A percentile compares a stretch with the other conserved stretches of the same genome.
Conservation (phyloP, 2,113 vertebrate genomes). For the Poicephalus meyeri region DNA sequence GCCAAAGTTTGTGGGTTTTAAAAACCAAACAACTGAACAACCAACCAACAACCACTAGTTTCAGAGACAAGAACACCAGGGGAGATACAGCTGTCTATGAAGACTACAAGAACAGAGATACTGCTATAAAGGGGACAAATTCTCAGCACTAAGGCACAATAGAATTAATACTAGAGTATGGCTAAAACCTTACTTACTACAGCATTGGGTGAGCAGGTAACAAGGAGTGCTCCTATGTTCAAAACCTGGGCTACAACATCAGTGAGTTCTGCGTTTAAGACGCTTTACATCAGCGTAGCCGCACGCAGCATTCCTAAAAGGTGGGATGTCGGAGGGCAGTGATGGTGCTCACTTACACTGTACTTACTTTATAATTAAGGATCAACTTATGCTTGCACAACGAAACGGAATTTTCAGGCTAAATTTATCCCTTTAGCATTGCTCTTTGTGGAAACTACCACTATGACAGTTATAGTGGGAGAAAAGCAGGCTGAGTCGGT, state of each 20-base stretch:
- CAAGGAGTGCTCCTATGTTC: not conserved
- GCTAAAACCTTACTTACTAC: conserved; percentile 42
- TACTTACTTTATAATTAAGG: not conserved
- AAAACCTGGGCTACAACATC: not conserved
- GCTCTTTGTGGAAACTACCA: not conserved
- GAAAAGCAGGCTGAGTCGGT: not conserved
- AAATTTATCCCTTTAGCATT: not conserved
- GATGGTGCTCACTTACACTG: not conserved
- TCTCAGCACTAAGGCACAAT: conserved; percentile 67
- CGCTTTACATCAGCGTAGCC: not conserved
- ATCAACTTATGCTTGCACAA: not conserved
- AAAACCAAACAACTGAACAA: not conserved
- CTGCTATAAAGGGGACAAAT: not conserved
- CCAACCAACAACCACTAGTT: not conserved
- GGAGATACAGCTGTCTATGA: not conserved
- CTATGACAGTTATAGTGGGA: not conserved
- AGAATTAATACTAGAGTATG: conserved; percentile 49
- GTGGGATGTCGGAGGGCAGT: not conserved
- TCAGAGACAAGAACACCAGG: not conserved
- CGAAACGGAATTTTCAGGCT: not conserved
- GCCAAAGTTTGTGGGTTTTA: not conserved
- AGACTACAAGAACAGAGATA: not conserved
- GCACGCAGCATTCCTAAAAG: not conserved
- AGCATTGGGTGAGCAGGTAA: not conserved
- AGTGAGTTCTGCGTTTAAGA: not conserved